Base-by-base conservation (phyloP, 1,140 invertebrate species). In the Leguminivora glycinivorella region DNA sequence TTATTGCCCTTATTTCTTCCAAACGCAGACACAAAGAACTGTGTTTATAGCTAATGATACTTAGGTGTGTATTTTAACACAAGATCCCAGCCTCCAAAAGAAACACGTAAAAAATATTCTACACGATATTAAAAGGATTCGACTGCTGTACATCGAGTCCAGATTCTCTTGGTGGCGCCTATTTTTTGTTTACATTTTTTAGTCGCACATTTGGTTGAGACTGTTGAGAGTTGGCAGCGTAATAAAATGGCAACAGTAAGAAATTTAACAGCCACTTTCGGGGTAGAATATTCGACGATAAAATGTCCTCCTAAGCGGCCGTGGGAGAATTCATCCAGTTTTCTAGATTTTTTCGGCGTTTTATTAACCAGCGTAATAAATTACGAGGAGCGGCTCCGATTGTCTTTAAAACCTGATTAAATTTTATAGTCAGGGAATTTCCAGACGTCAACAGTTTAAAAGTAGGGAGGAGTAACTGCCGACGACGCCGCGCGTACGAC, bases 61-160 rank as follows among this genome's bases (percentile, higher is more conserved):
- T 89, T 87, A 91, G 88, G 89, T 91, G 89, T 90, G 89, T 89
- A 90, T 91, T 90, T 90, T 91, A 91, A 91, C 89, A 91, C 89
- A 88, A 83, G 84, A 77, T 81, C 82, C 80, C 74, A 83, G 82
- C 78, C 80, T 84, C 83, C 83, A 84, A 88, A 91, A 85, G 81
- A 79, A 84, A 77, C 77, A 77, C 56, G 74, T 84, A 91, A 91
- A 91, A 89, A 89, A 86, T 86, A 83, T 75, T 80, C 79, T 81
- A 87, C 83, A 86, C 81, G 72, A 75, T 88, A 88, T 88, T 84
- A 89, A 88, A 88, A 83, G 81, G 78, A 85, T 78, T 73, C 72
- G 81, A 79, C 80, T 87, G 83, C 79, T 76, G 83, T 80, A 76
- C 81, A 78, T 80, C 73, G 77, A 74, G 73, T 63, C 31, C 70